Base-by-base conservation (phyloP, 2,113 vertebrate species). In the Dicaeum eximium region DNA sequence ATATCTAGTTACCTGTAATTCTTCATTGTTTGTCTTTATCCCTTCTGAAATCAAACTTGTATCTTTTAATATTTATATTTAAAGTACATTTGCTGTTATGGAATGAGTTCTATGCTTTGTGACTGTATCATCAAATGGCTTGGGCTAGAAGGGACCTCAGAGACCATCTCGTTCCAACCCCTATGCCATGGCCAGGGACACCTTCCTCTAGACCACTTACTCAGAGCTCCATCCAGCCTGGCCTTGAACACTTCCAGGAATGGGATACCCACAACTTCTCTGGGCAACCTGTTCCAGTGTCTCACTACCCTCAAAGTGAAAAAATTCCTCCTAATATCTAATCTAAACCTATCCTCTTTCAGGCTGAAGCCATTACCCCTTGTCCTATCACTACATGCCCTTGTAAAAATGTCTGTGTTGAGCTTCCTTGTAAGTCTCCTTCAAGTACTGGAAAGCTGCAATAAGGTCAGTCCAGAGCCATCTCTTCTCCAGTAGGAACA, bases 101-200 rank as follows among this genome's bases (percentile, higher is more conserved):
- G 22, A 73, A 28, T 27, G 38, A 44, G 5, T 64, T 65, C 51
- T 75, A 5, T 47, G 19, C 13, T 56, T 13, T 67, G 10, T 62
- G 65, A 50, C 18, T 15, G 10, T 30, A 12, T 27, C 25, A 48
- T 23, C 11, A 22, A 47, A 19, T 35, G 20, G 17, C 14, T 40
- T n/a, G 21, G 30, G 17, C 17, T 48, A 47, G 30, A 61, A 75
- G 14, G 11, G 17, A 21, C 38, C 11, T 53, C 18, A 25, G 27
- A 30, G 9, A 40, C 31, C 14, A 47, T 19, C 7, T 45, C 1
- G 0, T 35, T 82, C 53, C n/a, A 89, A 13, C 1, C 0, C 3
- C 53, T 25, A 1, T 30, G 30, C n/a, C 38, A n/a, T 45, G 28
- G 20, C 6, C 45, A 53, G 28, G 28, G 45, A 33, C 33, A 45